Conservation (phyloP, 1,140 invertebrate genomes). For the Pachyrhynchus sulphureomaculatus region DNA sequence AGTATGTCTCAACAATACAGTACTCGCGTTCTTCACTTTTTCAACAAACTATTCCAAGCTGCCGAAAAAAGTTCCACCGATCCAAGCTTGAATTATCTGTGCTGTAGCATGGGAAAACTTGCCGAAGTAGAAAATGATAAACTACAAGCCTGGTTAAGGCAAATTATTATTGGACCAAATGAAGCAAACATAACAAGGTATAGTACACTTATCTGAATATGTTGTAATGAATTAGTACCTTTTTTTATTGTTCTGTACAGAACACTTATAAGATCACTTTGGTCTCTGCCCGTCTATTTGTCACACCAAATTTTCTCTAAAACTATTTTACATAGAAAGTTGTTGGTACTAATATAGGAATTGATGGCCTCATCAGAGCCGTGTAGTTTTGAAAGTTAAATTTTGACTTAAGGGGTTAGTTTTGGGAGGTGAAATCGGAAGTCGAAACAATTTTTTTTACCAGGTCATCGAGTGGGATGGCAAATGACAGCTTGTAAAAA, state of each 20-base stretch:
- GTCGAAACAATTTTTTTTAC: too few relatives aligned
- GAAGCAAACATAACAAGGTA: conserved; percentile 47
- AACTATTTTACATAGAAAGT: too few relatives aligned
- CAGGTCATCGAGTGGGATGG: too few relatives aligned
- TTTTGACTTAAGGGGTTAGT: too few relatives aligned
- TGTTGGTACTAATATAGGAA: too few relatives aligned
- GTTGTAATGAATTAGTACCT: neutral
- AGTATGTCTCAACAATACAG: conserved; percentile 71
- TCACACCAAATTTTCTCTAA: too few relatives aligned
- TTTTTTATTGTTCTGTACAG: neutral
- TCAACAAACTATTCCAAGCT: conserved; percentile 76
- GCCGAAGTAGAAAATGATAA: conserved; percentile 64
- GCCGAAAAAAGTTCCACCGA: conserved; percentile 59
- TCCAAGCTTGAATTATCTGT: conserved; percentile 67
- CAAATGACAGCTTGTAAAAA: neutral
- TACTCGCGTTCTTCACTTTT: conserved; percentile 76
- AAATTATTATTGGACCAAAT: conserved; percentile 64
- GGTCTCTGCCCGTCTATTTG: too few relatives aligned
- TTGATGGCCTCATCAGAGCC: too few relatives aligned
- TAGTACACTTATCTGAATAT: neutral
- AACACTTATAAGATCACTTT: too few relatives aligned
- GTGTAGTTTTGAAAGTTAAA: too few relatives aligned
- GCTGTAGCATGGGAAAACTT: conserved; percentile 66
- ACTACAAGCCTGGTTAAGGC: conserved; percentile 69
- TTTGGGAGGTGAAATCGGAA: too few relatives aligned